phyloP scores from a whole-genome alignment of 2,888 invertebrate genomes.

The Drosophila subquinaria region DNA sequence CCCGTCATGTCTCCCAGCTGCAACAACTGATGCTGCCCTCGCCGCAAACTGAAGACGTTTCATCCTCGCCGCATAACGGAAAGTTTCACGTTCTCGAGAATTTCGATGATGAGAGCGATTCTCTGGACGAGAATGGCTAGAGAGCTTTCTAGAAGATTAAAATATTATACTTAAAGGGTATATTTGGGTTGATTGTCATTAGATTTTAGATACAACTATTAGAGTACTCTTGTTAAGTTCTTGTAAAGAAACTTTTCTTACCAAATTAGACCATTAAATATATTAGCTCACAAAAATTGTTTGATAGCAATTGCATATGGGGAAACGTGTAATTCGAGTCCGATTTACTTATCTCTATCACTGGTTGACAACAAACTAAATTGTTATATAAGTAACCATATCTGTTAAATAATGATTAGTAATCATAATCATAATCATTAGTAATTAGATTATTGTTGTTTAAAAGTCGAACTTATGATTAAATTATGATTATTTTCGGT shows the following conservation, averaged over 20 bases:
- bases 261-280: background rate
- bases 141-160: background rate
- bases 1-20: constrained; percentile 44
- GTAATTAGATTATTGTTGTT: too few relatives aligned
- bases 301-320: background rate
- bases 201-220: background rate
- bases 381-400: too few relatives aligned
- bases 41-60: constrained; percentile 3
- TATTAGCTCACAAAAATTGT: background rate
- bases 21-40: constrained; percentile 41
- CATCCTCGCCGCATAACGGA: constrained; percentile 1
- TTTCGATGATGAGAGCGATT: constrained; percentile 1
- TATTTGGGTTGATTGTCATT: background rate
- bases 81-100: background rate
- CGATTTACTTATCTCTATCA: background rate
- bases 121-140: constrained; percentile 15
- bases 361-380: background rate
- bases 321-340: background rate
- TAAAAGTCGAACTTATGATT: too few relatives aligned
- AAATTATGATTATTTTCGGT: too few relatives aligned
- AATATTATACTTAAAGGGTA: background rate
- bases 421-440: too few relatives aligned
- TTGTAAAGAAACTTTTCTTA: background rate
- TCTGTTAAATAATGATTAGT: too few relatives aligned
- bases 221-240: too few relatives aligned